Evolutionary conservation across 2,888 invertebrate species (phyloP), one percentile per base, ranked within the genome.

Genomic region (Anodontia alba): DNA sequence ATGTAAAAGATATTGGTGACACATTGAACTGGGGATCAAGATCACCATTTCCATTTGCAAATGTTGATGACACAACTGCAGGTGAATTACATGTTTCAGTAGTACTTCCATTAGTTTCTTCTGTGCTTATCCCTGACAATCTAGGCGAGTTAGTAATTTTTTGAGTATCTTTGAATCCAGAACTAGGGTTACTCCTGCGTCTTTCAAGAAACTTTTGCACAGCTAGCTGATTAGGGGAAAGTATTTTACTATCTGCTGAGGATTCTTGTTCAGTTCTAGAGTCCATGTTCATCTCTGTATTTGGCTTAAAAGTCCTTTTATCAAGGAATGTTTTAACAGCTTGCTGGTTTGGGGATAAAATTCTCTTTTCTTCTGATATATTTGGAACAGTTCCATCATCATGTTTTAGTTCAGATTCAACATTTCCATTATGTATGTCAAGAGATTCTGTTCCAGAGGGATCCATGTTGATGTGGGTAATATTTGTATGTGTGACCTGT

Each of bases 271-370:
- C n/a, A 17, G 31, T 20, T 3, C 20, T 33, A 31, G 62, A 33
- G 23, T 20, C 17, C 20, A 3, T 33, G 7, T 62, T 62, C 17
- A 5, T 33, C 5, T 7, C 1, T 62, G 26, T 17, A 33, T 10
- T 20, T 8, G 7, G 26, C 3, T 17, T 33, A 3, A 8, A 33
- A 12, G 17, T 26, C 20, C 82, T 49, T 42, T 69, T 73, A 3
- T 76, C 42, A 3, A 85, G 82, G 42, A 85, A 85, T 43, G 73
- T 80, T 76, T 74, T 83, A 0, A 85, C 82, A n/a, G 80, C 85
- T 10, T 46, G 23, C 38, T 85, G 85, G 42, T 85, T 78, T 10
- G 85, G 85, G 1, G 85, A 85, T 26, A 83, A 54, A 72, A 85
- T 80, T 49, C 71, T 81, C 10, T 69, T 69, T 20, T 69, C 69